A percentile compares a stretch with the other conserved stretches of the same genome.
phyloP scores from a whole-genome alignment of 2,797 vertebrate genomes.

The Pyrocephalus nanus region DNA sequence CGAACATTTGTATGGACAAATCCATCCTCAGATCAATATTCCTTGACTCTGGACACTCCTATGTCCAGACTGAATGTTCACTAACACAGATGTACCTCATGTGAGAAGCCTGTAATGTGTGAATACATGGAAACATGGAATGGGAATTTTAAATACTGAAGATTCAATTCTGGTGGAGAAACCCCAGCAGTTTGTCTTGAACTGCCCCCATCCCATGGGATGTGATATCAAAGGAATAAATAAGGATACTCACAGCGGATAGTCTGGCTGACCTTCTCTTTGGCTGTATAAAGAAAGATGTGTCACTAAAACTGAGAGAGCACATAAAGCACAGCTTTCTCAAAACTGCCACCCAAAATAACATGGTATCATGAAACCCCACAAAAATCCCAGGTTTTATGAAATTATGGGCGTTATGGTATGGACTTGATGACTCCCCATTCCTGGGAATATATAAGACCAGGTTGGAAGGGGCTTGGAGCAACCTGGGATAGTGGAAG shows the following conservation, averaged over 20 bases:
- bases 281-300: conserved; percentile 79
- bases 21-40: neutral
- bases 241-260: conserved; percentile 85
- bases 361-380: rapidly evolving
- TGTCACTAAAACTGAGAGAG: neutral
- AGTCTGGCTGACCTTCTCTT: conserved; percentile 93
- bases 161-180: rapidly evolving
- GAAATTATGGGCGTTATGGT: rapidly evolving
- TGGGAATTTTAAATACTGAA: neutral
- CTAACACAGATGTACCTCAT: neutral
- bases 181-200: rapidly evolving
- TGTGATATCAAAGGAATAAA: neutral
- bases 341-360: neutral
- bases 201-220: neutral
- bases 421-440: neutral
- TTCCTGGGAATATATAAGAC: neutral
- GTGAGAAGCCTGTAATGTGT: rapidly evolving
- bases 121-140: rapidly evolving
- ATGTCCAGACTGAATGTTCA: neutral
- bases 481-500: neutral
- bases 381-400: rapidly evolving
- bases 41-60: neutral
- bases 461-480: rapidly evolving
- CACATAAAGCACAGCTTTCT: neutral
- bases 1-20: neutral